These are phyloP conservation scores for Ciconia stormi DNA, from an alignment of 2,113 vertebrate genomes.

Conservation along the genomic window DNA sequence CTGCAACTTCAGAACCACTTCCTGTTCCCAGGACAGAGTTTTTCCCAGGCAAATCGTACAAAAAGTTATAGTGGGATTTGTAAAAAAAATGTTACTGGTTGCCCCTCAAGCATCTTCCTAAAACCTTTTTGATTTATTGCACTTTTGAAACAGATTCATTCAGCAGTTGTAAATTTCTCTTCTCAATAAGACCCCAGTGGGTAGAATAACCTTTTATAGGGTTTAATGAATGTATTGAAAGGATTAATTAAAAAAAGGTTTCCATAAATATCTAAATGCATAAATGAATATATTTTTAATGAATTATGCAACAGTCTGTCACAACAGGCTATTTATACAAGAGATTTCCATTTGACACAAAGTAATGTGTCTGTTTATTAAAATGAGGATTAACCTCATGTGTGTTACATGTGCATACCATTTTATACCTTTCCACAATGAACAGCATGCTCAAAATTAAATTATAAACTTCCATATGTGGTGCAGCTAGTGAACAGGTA, in stretches of 20 bases:
- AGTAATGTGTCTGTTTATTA: background rate
- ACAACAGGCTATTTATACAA: constrained; percentile 16
- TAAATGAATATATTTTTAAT: constrained; percentile 12
- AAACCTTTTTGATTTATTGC: background rate
- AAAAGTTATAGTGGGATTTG: background rate
- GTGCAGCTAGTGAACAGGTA: background rate
- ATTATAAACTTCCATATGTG: background rate
- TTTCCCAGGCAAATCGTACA: background rate
- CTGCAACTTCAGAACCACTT: background rate
- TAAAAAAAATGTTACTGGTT: background rate
- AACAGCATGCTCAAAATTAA: background rate
- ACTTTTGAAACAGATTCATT: background rate
- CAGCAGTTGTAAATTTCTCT: background rate
- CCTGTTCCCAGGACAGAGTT: background rate
- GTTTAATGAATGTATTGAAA: background rate
- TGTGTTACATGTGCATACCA: background rate
- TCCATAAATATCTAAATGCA: constrained; percentile 13
- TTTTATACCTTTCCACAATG: background rate
- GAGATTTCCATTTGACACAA: constrained; percentile 13
- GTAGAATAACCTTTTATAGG: background rate
- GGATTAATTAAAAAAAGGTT: background rate
- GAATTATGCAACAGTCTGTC: constrained; percentile 21
- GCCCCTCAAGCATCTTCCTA: background rate
- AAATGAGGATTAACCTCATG: background rate
- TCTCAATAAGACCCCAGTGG: background rate